A percentile compares a stretch with the other conserved stretches of the same genome.
Conservation (phyloP, 2,797 vertebrate species). For the Jordanella pulchra region DNA sequence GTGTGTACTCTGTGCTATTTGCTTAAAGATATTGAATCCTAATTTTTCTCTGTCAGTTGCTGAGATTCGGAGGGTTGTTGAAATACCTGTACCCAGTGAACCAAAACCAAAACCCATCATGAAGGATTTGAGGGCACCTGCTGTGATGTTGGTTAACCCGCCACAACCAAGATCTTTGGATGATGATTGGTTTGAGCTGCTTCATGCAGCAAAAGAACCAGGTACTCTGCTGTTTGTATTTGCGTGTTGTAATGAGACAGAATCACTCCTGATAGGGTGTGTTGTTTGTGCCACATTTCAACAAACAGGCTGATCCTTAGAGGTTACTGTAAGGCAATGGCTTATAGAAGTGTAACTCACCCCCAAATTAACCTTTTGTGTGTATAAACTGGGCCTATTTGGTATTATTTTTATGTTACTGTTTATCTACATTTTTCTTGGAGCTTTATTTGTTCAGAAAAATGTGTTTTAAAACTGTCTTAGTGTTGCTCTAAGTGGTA, state of each 20-base stretch:
- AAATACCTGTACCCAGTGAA: slow-evolving; percentile 25
- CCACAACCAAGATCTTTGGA: slow-evolving; percentile 34
- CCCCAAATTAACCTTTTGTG: too few relatives aligned
- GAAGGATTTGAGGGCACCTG: slow-evolving; percentile 31
- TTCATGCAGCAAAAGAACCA: slow-evolving; percentile 52
- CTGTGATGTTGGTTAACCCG: slow-evolving; percentile 27
- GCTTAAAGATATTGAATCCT: background rate
- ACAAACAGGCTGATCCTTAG: background rate
- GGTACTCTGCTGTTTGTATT: slow-evolving; percentile 51
- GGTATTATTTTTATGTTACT: too few relatives aligned
- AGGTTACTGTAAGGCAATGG: too few relatives aligned
- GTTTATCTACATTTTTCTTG: too few relatives aligned
- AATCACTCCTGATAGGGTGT: background rate
- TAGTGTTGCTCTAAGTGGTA: too few relatives aligned
- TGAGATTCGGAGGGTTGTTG: slow-evolving; percentile 20
- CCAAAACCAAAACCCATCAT: slow-evolving; percentile 26
- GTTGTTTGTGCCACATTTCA: background rate
- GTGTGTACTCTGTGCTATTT: background rate
- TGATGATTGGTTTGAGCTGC: slow-evolving; percentile 60
- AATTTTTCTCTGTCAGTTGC: slow-evolving; percentile 49
- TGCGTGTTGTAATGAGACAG: slow-evolving; percentile 4
- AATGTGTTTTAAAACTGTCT: too few relatives aligned
- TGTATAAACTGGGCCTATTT: too few relatives aligned
- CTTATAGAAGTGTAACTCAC: too few relatives aligned
- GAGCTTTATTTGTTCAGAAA: too few relatives aligned